These are phyloP conservation scores for Synergus laeviventris DNA, from an alignment of 2,888 invertebrate species.

Conservation along the genomic window DNA sequence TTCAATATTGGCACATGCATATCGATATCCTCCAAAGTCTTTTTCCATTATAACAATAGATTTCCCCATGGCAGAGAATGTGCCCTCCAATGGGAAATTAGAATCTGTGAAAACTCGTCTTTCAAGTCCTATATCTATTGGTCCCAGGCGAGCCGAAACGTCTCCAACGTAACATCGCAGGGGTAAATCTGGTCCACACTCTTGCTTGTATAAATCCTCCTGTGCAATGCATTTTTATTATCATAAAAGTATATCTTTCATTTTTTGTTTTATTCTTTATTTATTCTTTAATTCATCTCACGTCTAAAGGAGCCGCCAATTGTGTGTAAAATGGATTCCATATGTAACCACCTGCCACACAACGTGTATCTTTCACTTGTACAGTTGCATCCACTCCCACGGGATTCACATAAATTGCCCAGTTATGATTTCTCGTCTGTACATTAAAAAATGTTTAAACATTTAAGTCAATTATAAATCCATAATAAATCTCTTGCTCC, in stretches of 20 bases:
- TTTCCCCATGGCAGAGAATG: conserved; percentile 87
- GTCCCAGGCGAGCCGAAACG: conserved; percentile 88
- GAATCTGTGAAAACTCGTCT: conserved; percentile 89
- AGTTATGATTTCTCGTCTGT: conserved; percentile 89
- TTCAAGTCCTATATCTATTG: conserved; percentile 87
- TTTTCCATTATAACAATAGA: conserved; percentile 91
- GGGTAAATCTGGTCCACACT: conserved; percentile 93
- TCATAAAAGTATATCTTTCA: neutral
- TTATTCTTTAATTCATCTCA: conserved; percentile 73
- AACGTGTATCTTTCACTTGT: conserved; percentile 86
- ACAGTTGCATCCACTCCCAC: conserved; percentile 94
- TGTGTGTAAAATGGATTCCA: conserved; percentile 96
- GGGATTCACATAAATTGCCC: conserved; percentile 94
- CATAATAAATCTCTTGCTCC: too few species aligned
- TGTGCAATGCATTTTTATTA: conserved; percentile 68
- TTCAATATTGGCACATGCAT: conserved; percentile 94
- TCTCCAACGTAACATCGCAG: conserved; percentile 95
- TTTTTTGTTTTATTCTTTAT: neutral
- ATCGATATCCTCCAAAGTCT: conserved; percentile 83
- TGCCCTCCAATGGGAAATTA: conserved; percentile 90
- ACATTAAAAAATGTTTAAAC: neutral
- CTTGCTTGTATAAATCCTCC: conserved; percentile 89
- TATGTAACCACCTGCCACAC: conserved; percentile 93
- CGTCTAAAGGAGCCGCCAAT: conserved; percentile 91
- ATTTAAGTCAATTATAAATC: too few species aligned